Evolutionary conservation across 2,888 invertebrate species (phyloP), one percentile per base, ranked within the genome.

Genomic region (Macrophya annulata): DNA sequence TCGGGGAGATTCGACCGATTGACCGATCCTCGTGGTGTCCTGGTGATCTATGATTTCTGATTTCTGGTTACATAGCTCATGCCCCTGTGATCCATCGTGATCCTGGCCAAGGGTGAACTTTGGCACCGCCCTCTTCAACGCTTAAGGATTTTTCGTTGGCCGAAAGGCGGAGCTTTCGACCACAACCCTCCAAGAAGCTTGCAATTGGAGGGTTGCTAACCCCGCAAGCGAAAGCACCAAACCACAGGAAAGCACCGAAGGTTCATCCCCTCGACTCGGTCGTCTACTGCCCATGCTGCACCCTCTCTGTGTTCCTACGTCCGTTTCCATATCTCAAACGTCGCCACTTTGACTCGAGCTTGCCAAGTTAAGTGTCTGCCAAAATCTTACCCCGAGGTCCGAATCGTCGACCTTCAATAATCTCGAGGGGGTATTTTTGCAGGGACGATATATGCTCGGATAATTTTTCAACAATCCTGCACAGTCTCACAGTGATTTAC

Each of bases 41-140:
- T 84, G 87, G 89, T 90, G 90, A 91, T 90, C 90, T 89, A 89
- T 91, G 89, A 88, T 89, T 90, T 88, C 86, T 90, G 89, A 90
- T 90, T 91, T 90, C 90, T 89, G 88, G 83, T 83, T 71, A 83
- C 68, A 48, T 71, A 51, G 71, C 83, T 83, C 83, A 87, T 88
- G 68, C 84, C 85, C 76, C 65, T 84, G 84, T 85, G 85, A 85
- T 85, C 85, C 83, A 85, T 83, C 83, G 62, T 85, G 85, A 85
- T 85, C 85, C 83, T 76, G 84, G 76, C 68, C 71, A 59, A 83
- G 86, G 85, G 85, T 71, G 83, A 84, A 25, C 85, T 81, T 86
- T 85, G 85, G 76, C 84, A 85, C 85, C 79, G 84, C 85, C 86
- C 85, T 55, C 77, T n/a, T 17, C 65, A 9, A 59, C n/a, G 65